Base-by-base conservation (phyloP, 2,113 vertebrate genomes). In the Daubentonia madagascariensis region DNA sequence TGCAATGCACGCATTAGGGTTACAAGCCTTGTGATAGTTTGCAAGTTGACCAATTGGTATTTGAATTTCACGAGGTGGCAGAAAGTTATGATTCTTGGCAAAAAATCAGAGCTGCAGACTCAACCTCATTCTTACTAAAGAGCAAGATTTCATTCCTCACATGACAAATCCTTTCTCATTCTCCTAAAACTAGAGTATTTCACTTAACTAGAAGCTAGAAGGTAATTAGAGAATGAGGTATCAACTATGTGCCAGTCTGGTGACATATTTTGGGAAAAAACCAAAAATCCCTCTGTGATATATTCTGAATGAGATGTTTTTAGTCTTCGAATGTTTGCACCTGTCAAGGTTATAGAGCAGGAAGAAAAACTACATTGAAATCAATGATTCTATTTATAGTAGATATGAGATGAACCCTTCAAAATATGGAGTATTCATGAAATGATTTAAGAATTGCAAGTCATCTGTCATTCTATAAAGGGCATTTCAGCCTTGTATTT, bases 351-450 rank as follows among this genome's bases (percentile, higher is more conserved):
- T 73, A 50, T 52, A 72, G 35, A 92, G 83, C 45, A 85, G 87
- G 37, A 84, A 70, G 65, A 70, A 95, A 86, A 95, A 1, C 83
- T 52, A 32, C 65, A 43, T 57, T 81, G 79, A 94, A 80, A 80
- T 65, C 35, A 83, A 3, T 52, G 59, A 61, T 63, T 95, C 68
- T 90, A 88, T 92, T 95, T 94, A 80, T 63, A 85, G 50, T 32
- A 61, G 7, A 37, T 50, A 50, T 43, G 61, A 94, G 18, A 88
- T 43, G 61, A 61, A 75, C 25, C 59, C 94, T 85, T 94, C 54
- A 84, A 76, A 91, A 79, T 91, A 86, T 76, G 16, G 57, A 85
- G 54, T 43, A 76, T 80, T 87, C 89, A 86, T 86, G 91, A 97
- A 95, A 45, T 73, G 68, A 25, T 70, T 87, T 92, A 86, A 86